Conservation (phyloP, 37 sponge, comb jelly and placozoan genomes). For the Spongilla lacustris region DNA sequence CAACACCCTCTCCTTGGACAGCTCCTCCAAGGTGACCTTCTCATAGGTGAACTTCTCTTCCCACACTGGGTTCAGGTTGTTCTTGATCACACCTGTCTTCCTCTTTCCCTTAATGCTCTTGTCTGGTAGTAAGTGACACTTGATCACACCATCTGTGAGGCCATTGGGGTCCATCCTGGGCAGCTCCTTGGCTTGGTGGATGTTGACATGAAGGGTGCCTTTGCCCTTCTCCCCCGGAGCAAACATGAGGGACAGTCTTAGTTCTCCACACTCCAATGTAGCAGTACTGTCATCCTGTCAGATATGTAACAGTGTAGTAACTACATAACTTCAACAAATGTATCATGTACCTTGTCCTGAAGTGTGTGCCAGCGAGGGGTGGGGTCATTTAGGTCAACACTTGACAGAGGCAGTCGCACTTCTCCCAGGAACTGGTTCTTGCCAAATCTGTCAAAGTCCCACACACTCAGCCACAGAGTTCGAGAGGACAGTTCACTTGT, state of each 20-base stretch:
- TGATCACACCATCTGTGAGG: slow-evolving; percentile 33
- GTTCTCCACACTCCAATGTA: too few species aligned
- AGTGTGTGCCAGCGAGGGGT: slow-evolving; percentile 60
- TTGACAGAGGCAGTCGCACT: slow-evolving; percentile 55
- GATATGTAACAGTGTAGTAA: too few species aligned
- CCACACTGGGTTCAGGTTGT: slow-evolving; percentile 71
- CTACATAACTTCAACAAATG: too few species aligned
- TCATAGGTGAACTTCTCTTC: slow-evolving; percentile 54
- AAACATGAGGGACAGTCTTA: not conserved
- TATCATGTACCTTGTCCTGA: slow-evolving; percentile 42
- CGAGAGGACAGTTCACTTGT: not conserved
- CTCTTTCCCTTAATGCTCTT: slow-evolving; percentile 29
- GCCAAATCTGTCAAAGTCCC: slow-evolving; percentile 77
- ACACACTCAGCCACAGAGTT: slow-evolving; percentile 70
- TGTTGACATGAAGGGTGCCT: slow-evolving; percentile 33
- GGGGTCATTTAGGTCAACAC: slow-evolving; percentile 42
- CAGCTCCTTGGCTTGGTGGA: slow-evolving; percentile 44
- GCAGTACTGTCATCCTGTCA: too few species aligned
- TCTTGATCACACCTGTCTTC: slow-evolving; percentile 52
- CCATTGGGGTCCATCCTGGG: slow-evolving; percentile 22
- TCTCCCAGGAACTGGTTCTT: slow-evolving; percentile 76
- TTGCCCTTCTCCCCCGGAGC: not conserved
- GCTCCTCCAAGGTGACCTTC: slow-evolving; percentile 40
- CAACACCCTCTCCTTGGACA: slow-evolving; percentile 40
- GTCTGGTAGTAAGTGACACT: slow-evolving; percentile 62